These are phyloP conservation scores for Parnassius orleans DNA, from an alignment of 2,888 invertebrate genomes.

Conservation along the genomic window DNA sequence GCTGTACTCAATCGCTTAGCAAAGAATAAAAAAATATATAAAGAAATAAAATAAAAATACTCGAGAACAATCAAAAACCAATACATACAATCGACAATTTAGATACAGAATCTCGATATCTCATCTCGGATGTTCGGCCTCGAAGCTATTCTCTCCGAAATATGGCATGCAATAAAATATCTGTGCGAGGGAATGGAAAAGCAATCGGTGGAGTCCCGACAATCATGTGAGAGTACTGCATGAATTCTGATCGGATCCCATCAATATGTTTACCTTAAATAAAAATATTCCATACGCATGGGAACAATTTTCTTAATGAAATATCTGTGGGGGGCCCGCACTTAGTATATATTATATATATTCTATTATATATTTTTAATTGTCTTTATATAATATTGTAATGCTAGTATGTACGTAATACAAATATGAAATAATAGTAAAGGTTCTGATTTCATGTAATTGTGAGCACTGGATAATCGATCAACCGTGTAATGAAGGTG, in stretches of 20 bases:
- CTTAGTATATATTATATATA: no score
- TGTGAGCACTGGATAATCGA: no score
- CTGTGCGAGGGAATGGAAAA: constrained; percentile 66
- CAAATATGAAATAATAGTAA: no score
- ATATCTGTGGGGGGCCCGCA: neutral
- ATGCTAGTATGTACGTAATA: no score
- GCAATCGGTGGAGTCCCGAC: constrained; percentile 58
- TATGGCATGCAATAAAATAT: constrained; percentile 75
- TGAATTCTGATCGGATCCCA: constrained; percentile 38
- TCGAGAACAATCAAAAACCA: constrained; percentile 64
- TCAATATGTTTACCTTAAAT: constrained; percentile 28
- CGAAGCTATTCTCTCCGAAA: constrained; percentile 61
- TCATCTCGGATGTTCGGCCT: constrained; percentile 48
- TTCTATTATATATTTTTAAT: no score
- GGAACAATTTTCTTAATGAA: constrained; percentile 17
- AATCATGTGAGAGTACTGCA: constrained; percentile 48
- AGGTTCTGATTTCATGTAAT: no score
- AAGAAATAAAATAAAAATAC: constrained; percentile 33
- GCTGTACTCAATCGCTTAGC: no score
- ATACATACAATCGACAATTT: constrained; percentile 55
- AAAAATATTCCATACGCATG: constrained; percentile 11
- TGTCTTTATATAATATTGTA: no score
- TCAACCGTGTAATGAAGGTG: no score
- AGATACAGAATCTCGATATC: constrained; percentile 54
- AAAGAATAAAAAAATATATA: constrained; percentile 27